These are phyloP conservation scores for Pygmarrhopalites habei DNA, from an alignment of 1,140 invertebrate genomes.

Conservation along the genomic window DNA sequence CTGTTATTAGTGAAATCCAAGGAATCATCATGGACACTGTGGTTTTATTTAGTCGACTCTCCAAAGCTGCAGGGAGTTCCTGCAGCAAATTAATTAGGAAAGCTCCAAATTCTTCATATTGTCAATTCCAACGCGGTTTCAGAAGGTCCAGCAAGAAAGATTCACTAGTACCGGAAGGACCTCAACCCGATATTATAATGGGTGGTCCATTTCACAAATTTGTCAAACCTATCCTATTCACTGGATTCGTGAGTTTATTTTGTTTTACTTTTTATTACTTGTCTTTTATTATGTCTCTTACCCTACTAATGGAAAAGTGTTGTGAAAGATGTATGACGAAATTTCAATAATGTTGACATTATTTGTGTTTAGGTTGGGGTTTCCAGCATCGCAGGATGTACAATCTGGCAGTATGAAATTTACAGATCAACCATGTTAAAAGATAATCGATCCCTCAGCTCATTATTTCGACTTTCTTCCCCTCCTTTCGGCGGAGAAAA, in stretches of 20 bases:
- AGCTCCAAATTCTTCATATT: neutral
- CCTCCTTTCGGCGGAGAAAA: constrained; percentile 9
- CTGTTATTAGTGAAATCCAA: too few species aligned
- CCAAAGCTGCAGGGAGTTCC: too few species aligned
- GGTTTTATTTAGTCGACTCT: too few species aligned
- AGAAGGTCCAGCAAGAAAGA: neutral
- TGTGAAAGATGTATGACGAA: neutral
- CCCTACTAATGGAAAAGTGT: too few species aligned
- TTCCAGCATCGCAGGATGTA: constrained; percentile 61
- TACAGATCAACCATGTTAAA: constrained; percentile 24
- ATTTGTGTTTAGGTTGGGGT: constrained; percentile 59
- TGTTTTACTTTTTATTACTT: too few species aligned
- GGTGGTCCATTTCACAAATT: constrained; percentile 2
- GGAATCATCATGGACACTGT: too few species aligned
- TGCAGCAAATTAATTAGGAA: too few species aligned
- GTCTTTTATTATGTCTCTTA: too few species aligned
- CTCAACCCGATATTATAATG: neutral
- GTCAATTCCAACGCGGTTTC: constrained; percentile 2
- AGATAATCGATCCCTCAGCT: neutral
- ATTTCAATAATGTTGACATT: too few species aligned
- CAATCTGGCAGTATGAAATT: constrained; percentile 81
- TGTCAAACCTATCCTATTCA: constrained; percentile 33
- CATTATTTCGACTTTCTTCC: neutral
- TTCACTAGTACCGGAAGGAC: neutral
- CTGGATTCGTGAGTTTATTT: constrained; percentile 32